Evolutionary conservation across 2,113 vertebrate species (phyloP).

Genomic region (Urocynchramus pylzowi): DNA sequence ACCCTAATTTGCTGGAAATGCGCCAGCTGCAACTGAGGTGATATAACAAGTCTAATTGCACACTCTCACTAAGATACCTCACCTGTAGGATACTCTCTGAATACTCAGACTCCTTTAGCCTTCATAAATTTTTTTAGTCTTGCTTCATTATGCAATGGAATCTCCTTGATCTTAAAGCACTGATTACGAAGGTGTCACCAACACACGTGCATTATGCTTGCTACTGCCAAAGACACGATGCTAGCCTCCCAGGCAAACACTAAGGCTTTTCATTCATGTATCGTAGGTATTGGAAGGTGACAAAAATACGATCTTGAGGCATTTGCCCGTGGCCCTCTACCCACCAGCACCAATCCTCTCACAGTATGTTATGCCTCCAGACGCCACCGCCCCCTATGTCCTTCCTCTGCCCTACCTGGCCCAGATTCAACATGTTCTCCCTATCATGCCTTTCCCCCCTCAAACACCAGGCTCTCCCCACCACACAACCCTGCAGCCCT

Average conservation of each 20-base stretch:
- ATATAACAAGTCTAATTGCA: neutral
- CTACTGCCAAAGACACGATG: neutral
- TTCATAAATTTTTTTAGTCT: neutral
- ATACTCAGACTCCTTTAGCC: neutral
- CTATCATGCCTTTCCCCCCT: neutral
- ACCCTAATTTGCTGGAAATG: neutral
- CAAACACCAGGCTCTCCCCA: neutral
- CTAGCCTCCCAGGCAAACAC: neutral
- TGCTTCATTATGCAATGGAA: neutral
- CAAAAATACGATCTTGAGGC: fast-evolving
- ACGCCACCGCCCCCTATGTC: neutral
- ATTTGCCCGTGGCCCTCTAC: neutral
- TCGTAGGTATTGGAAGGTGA: neutral
- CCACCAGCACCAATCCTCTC: neutral
- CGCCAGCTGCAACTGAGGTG: neutral
- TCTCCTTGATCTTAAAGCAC: neutral
- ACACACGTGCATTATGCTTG: fast-evolving
- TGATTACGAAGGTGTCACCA: neutral
- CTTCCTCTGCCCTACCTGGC: neutral
- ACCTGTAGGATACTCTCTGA: neutral
- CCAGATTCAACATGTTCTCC: neutral
- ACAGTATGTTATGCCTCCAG: neutral
- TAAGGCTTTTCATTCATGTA: neutral
- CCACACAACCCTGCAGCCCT: neutral
- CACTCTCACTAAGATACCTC: neutral